Conservation (phyloP, 2,888 invertebrate species). For the Hydriomena furcata region DNA sequence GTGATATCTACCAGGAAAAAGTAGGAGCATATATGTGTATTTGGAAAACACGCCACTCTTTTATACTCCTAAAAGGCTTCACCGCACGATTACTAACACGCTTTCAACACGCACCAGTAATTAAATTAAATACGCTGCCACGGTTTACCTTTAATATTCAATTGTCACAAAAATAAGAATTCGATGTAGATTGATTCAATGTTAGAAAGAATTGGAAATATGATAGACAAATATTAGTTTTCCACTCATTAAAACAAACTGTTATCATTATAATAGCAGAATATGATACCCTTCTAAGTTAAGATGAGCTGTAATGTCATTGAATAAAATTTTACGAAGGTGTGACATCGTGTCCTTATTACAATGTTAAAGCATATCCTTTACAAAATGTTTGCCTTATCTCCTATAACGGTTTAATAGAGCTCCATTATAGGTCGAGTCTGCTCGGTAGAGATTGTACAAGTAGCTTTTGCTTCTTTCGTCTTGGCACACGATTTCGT, state of each 20-base stretch:
- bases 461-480: conserved; percentile 5
- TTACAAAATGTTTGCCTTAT: conserved; percentile 15
- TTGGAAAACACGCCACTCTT: no score
- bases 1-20: no score
- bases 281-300: conserved; percentile 13
- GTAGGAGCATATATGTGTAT: no score
- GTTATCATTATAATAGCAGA: conserved; percentile 15
- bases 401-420: conserved; percentile 16
- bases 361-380: conserved; percentile 10
- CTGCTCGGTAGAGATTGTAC: conserved; percentile 2
- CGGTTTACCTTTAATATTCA: conserved; percentile 1
- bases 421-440: conserved; percentile 11
- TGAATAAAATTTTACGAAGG: conserved; percentile 22
- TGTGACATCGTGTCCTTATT: conserved; percentile 19
- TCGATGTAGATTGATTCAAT: conserved; percentile 2
- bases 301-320: conserved; percentile 13
- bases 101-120: conserved; percentile 8
- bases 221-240: conserved; percentile 4
- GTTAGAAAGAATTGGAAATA: conserved; percentile 7
- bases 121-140: conserved; percentile 13
- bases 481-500: conserved; percentile 8
- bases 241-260: conserved; percentile 11
- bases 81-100: conserved; percentile 2
- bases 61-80: conserved; percentile 1
- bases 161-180: conserved; percentile 2